Base-by-base conservation (phyloP, 2,113 vertebrate genomes). In the Neodon shergylaensis region DNA sequence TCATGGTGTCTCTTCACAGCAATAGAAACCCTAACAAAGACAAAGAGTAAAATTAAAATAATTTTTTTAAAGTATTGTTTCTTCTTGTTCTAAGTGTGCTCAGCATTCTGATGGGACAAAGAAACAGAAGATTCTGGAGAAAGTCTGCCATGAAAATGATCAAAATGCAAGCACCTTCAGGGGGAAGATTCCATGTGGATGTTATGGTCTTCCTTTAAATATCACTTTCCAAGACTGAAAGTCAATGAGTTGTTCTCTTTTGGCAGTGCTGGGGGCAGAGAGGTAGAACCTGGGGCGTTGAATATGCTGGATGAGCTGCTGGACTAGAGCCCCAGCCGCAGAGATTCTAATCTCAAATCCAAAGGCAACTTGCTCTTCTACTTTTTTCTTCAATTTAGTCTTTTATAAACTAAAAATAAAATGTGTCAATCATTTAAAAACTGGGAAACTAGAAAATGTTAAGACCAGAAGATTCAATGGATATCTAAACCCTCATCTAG, bases 391-490 rank as follows among this genome's bases (percentile, higher is more conserved):
- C 81, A 93, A 79, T 79, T 94, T 42, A 24, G 72, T 47, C 31
- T 78, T 87, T 79, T 78, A 33, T 28, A 93, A 91, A 73, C 39
- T 22, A 12, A 96, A 95, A 88, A 54, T 88, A 58, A 61, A 76
- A 85, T 11, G 11, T 54, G 21, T 39, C 52, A 90, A 54, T 66
- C n/a, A 24, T 68, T 90, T 90, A 72, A 90, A 93, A 74, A 76
- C 83, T 49, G 16, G 39, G 12, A 87, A 93, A 79, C 8, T 17
- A 58, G 78, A 91, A 65, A 94, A 88, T 91, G 2, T 79, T 10
- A 79, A 92, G 96, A 82, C 17, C 36, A 92, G 26, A 77, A 70
- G 8, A 93, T 77, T 90, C 47, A 84, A 74, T 92, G 79, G 3
- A 28, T 65, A 14, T 85, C 10, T 49, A 70, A 31, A 49, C 1